Evolutionary conservation across 2,113 vertebrate genomes (phyloP), one percentile per base, ranked within the genome.

Genomic region (Pomatorhinus ruficollis): DNA sequence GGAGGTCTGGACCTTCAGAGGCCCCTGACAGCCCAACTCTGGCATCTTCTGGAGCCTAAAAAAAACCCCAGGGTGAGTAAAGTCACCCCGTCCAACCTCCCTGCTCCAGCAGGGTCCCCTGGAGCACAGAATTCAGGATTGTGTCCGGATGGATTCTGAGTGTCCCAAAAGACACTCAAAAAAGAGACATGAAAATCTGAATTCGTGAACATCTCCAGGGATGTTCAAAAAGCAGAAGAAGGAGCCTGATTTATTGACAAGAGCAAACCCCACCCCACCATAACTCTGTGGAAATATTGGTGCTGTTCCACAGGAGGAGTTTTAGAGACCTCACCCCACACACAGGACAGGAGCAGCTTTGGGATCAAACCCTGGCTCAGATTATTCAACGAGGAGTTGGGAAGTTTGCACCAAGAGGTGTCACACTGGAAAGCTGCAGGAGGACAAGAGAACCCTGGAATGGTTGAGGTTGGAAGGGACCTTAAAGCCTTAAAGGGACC

Each of bases 301-400:
- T n/a, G 56, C 23, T 91, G 3, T 24, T 42, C 19, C 27, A 3
- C 6, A 9, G 0, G 2, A 71, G 71, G 8, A 25, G 39, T 4
- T 80, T 47, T 1, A 7, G 15, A 25, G 40, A 3, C 17, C 14
- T 15, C 54, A 13, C 28, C 50, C 5, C 0, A 5, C 2, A 6
- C 14, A 7, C 6, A 15, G 65, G 54, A 3, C 30, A 71, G 52
- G 30, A n/a, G 27, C 14, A 47, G 45, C 23, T 40, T 4, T 25
- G 57, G 57, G 27, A 20, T 17, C 6, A 22, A 87, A 30, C 33
- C 31, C 50, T 37, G 52, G 37, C 18, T 42, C 22, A 11, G 42
- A 8, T 21, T 3, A 19, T 4, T 14, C 64, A 42, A 8, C 25
- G 5, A 0, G 5, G n/a, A 31, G 20, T 0, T 11, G 25, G 31